These are phyloP conservation scores for Heterohyrax brucei DNA, from an alignment of 2,797 vertebrate genomes.

Conservation along the genomic window DNA sequence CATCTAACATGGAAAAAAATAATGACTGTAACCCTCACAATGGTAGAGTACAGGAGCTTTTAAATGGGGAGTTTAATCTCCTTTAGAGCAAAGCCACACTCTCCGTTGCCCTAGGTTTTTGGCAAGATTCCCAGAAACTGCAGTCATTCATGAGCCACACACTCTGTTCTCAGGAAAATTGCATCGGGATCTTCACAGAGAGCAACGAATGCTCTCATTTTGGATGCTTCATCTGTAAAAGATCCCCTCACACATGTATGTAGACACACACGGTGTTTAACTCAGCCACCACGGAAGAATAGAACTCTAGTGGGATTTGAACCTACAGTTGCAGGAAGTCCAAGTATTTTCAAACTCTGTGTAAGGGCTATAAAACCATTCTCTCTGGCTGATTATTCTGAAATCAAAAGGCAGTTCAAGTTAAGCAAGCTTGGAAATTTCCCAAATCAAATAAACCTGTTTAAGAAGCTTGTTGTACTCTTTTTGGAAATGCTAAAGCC, in stretches of 20 bases:
- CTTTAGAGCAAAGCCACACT: conserved; percentile 86
- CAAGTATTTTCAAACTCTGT: conserved; percentile 79
- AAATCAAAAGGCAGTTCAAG: conserved; percentile 82
- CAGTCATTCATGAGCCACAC: conserved; percentile 84
- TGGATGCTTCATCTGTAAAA: conserved; percentile 77
- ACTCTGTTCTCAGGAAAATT: conserved; percentile 82
- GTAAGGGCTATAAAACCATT: conserved; percentile 74
- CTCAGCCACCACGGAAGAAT: conserved; percentile 70
- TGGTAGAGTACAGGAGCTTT: conserved; percentile 84
- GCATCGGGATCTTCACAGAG: conserved; percentile 79
- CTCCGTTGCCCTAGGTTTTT: conserved; percentile 83
- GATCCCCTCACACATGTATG: conserved; percentile 67
- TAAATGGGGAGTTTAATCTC: conserved; percentile 87
- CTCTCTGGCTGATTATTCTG: conserved; percentile 80
- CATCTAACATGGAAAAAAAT: conserved; percentile 84
- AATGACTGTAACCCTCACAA: conserved; percentile 86
- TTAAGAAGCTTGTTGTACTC: conserved; percentile 63
- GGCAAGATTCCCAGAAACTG: conserved; percentile 87
- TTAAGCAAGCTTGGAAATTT: conserved; percentile 81
- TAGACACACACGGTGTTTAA: conserved; percentile 58
- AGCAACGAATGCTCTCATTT: conserved; percentile 73
- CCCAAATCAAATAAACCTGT: conserved; percentile 83
- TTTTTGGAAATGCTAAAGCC: conserved; percentile 58
- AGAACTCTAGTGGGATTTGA: conserved; percentile 77
- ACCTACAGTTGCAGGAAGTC: conserved; percentile 75